Percentiles rank a stretch among this genome's conserved stretches.
Evolutionary conservation across 1,140 invertebrate genomes (phyloP).

Genomic region (Penaeus japonicus): DNA sequence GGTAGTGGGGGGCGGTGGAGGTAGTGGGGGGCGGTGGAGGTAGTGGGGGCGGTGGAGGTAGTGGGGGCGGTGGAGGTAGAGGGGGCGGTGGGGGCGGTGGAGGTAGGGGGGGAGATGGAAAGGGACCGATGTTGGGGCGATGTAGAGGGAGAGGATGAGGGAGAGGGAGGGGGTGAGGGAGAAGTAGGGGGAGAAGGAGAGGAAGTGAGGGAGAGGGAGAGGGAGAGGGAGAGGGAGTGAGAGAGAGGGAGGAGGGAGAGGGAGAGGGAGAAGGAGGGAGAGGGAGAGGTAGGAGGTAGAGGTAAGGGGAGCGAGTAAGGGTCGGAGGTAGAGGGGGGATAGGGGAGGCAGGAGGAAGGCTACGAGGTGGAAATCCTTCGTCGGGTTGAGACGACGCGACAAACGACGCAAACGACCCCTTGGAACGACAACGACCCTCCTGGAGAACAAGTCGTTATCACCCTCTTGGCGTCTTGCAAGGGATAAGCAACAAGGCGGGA

Average conservation of each 20-base stretch:
- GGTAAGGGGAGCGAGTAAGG: neutral
- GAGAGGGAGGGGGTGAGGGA: neutral
- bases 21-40: neutral
- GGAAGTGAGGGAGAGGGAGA: neutral
- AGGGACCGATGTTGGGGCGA: no score
- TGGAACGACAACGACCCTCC: no score
- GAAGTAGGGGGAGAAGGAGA: neutral
- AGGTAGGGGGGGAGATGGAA: neutral
- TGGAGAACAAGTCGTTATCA: no score
- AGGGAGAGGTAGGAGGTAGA: neutral
- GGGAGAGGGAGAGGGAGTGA: neutral
- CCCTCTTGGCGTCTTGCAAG: no score
- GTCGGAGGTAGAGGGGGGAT: neutral
- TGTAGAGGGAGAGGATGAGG: neutral
- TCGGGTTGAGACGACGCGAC: neutral
- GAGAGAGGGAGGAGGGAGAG: neutral
- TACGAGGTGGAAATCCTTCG: neutral
- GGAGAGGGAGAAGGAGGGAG: neutral
- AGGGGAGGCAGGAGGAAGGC: neutral
- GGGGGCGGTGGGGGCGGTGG: neutral
- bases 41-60: neutral
- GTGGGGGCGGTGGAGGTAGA: neutral
- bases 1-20: conserved; percentile 7
- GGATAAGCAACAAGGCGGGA: no score
- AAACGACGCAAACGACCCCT: no score